Evolutionary conservation across 2,113 vertebrate genomes (phyloP).

Genomic region (Sitta europaea): DNA sequence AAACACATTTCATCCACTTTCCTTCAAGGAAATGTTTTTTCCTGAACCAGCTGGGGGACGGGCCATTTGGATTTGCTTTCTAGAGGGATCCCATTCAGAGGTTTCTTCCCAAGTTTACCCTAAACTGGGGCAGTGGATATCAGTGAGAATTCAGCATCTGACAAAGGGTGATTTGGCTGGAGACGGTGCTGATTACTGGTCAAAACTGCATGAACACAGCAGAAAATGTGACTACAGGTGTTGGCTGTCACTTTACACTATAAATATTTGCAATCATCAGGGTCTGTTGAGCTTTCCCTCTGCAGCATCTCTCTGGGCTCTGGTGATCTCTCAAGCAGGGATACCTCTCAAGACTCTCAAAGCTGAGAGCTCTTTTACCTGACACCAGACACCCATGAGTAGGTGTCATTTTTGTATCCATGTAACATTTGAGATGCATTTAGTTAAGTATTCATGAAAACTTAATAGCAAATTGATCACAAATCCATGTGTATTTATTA

Average conservation of each 20-base stretch:
- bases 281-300: rapidly evolving
- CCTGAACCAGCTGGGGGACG: too few species aligned
- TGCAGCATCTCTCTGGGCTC: not conserved
- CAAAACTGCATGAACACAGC: not conserved
- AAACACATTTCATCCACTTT: too few species aligned
- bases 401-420: not conserved
- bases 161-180: not conserved
- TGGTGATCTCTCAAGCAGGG: not conserved
- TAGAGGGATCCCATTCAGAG: too few species aligned
- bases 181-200: not conserved
- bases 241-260: not conserved
- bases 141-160: not conserved
- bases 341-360: rapidly evolving
- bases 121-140: too few species aligned
- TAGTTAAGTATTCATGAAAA: not conserved
- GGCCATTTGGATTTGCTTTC: too few species aligned
- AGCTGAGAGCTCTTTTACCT: not conserved
- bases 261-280: not conserved
- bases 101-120: too few species aligned
- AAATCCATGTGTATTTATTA: not conserved
- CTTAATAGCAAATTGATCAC: not conserved
- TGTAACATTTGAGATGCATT: too few species aligned
- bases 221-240: not conserved
- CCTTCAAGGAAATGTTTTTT: too few species aligned
- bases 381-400: rapidly evolving